phyloP scores from a whole-genome alignment of 1,140 invertebrate species.

The Gonioctena quinquepunctata region DNA sequence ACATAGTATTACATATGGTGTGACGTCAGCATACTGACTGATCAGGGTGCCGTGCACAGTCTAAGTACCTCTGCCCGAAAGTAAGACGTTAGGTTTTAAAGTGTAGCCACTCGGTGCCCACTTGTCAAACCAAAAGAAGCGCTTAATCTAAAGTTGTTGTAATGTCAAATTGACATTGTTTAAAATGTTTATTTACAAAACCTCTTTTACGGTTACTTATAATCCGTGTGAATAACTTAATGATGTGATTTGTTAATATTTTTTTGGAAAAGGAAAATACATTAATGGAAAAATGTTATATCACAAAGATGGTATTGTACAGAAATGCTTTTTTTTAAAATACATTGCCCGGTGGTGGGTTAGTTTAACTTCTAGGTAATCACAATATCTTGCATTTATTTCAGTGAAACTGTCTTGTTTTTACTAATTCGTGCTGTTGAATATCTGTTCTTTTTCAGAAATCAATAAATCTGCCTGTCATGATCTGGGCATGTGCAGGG shows the following conservation, averaged over 20 bases:
- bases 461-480: slow-evolving; percentile 15
- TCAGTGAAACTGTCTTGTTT: not conserved
- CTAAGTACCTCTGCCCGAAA: too few species aligned
- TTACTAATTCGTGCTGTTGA: too few species aligned
- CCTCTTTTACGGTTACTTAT: too few species aligned
- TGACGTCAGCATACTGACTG: too few species aligned
- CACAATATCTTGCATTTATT: not conserved
- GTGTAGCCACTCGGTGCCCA: too few species aligned
- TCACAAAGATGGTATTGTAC: not conserved
- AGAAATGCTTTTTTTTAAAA: not conserved
- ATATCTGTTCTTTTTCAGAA: not conserved
- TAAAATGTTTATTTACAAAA: not conserved
- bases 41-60: too few species aligned
- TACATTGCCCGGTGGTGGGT: not conserved
- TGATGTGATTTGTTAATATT: too few species aligned
- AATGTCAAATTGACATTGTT: not conserved
- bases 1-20: too few species aligned
- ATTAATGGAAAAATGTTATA: not conserved
- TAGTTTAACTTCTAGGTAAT: not conserved
- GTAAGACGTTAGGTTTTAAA: too few species aligned
- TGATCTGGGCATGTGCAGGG: slow-evolving; percentile 16
- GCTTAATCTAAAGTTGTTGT: too few species aligned
- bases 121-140: too few species aligned
- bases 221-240: too few species aligned
- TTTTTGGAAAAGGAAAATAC: not conserved